A percentile compares a stretch with the other conserved stretches of the same genome.
phyloP scores from a whole-genome alignment of 1,140 invertebrate genomes.

The Conus ventricosus region DNA sequence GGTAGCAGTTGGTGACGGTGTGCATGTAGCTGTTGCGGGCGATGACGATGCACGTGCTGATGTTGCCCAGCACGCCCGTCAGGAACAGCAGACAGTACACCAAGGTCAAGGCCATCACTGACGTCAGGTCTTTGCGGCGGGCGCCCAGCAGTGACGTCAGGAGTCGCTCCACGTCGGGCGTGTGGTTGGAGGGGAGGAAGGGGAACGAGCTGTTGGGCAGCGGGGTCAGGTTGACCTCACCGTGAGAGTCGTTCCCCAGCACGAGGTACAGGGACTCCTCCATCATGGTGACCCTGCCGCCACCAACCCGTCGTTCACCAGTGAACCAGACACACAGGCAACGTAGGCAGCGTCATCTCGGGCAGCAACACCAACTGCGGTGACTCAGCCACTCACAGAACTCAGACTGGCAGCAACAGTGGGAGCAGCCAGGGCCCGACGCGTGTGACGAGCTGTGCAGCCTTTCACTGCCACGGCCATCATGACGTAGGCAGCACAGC shows the following conservation, averaged over 20 bases:
- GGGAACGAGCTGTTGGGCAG: neutral
- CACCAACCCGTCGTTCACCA: too few species aligned
- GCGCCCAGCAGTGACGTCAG: constrained; percentile 49
- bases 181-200: neutral
- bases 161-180: constrained; percentile 32
- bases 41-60: constrained; percentile 69
- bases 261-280: neutral
- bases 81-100: constrained; percentile 66
- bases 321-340: too few species aligned
- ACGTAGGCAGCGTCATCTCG: too few species aligned
- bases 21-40: constrained; percentile 80
- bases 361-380: too few species aligned
- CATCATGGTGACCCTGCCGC: neutral
- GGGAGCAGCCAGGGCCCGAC: too few species aligned
- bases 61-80: constrained; percentile 65
- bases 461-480: too few species aligned
- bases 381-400: too few species aligned
- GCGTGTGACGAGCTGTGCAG: too few species aligned
- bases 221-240: neutral
- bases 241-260: neutral
- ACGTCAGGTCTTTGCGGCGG: constrained; percentile 45
- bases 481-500: too few species aligned
- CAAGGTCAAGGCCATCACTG: constrained; percentile 51
- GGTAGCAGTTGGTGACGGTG: constrained; percentile 87
- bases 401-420: too few species aligned